Percentiles rank a stretch among this genome's conserved stretches.
phyloP scores from a whole-genome alignment of 2,888 invertebrate species.

The Thecophora atra region DNA sequence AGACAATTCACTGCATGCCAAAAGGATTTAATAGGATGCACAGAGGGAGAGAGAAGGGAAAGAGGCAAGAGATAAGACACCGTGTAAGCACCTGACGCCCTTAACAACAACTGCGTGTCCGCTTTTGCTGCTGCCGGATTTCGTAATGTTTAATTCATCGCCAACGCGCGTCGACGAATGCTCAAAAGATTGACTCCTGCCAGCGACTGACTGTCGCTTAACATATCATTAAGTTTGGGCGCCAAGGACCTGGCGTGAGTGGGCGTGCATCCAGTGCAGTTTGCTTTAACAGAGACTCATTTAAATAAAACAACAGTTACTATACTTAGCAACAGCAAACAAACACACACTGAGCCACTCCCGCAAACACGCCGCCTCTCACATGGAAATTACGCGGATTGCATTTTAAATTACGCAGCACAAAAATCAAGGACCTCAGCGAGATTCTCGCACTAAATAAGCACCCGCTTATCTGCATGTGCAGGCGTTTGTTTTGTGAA shows the following conservation, averaged over 20 bases:
- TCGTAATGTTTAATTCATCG: slow-evolving; percentile 50
- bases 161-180: slow-evolving; percentile 18
- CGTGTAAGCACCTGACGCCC: not conserved
- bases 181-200: slow-evolving; percentile 50
- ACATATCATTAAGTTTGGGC: slow-evolving; percentile 49
- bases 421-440: not conserved
- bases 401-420: slow-evolving; percentile 21
- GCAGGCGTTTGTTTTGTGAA: not conserved
- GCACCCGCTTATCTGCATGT: not conserved
- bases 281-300: slow-evolving; percentile 47
- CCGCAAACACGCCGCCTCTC: not conserved
- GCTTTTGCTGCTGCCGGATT: slow-evolving; percentile 41
- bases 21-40: slow-evolving; percentile 9
- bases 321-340: not conserved
- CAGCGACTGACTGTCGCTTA: slow-evolving; percentile 37
- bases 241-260: slow-evolving; percentile 23
- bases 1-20: slow-evolving; percentile 29
- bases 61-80: too few relatives aligned
- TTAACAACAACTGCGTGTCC: slow-evolving; percentile 35
- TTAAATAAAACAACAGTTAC: slow-evolving; percentile 44
- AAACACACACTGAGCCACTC: not conserved
- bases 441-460: not conserved
- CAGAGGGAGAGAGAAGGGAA: not conserved
- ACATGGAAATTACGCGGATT: slow-evolving; percentile 27
- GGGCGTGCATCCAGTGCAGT: slow-evolving; percentile 29